Evolutionary conservation across 1,140 invertebrate genomes (phyloP).

Genomic region (Drosophila ironensis): DNA sequence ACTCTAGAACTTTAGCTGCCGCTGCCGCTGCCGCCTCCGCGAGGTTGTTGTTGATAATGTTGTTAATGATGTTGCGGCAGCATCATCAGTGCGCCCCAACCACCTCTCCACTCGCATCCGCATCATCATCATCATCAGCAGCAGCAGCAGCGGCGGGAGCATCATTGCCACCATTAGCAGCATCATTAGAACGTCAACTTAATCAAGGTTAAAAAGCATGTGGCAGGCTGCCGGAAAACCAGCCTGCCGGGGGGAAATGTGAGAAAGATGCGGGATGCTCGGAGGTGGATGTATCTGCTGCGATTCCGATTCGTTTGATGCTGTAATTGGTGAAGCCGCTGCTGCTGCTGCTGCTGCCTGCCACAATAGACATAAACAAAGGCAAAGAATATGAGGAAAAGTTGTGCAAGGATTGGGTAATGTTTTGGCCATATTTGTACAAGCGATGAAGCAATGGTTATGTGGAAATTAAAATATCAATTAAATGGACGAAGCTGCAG

Average conservation of each 20-base stretch:
- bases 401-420: slow-evolving; percentile 53
- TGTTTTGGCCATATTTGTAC: slow-evolving; percentile 19
- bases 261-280: slow-evolving; percentile 10
- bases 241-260: slow-evolving; percentile 2
- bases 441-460: slow-evolving; percentile 5
- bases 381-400: slow-evolving; percentile 48
- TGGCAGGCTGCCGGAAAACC: slow-evolving; percentile 41
- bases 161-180: slow-evolving; percentile 61
- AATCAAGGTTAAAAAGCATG: slow-evolving; percentile 76
- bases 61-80: slow-evolving; percentile 70
- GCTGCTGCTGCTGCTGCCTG: too few relatives aligned
- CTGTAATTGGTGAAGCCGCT: slow-evolving; percentile 58
- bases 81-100: slow-evolving; percentile 25
- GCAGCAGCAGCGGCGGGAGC: slow-evolving; percentile 37
- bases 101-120: neutral
- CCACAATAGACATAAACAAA: slow-evolving; percentile 27
- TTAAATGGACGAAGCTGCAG: too few relatives aligned
- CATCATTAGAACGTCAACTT: slow-evolving; percentile 76
- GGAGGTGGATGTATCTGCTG: slow-evolving; percentile 13
- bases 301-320: slow-evolving; percentile 23
- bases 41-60: slow-evolving; percentile 34
- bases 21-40: neutral
- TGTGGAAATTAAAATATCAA: neutral
- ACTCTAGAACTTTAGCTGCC: slow-evolving; percentile 29
- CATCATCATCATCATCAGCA: slow-evolving; percentile 23